These are phyloP conservation scores for Arrhamphus sclerolepis DNA, from an alignment of 2,797 vertebrate species.

Conservation along the genomic window DNA sequence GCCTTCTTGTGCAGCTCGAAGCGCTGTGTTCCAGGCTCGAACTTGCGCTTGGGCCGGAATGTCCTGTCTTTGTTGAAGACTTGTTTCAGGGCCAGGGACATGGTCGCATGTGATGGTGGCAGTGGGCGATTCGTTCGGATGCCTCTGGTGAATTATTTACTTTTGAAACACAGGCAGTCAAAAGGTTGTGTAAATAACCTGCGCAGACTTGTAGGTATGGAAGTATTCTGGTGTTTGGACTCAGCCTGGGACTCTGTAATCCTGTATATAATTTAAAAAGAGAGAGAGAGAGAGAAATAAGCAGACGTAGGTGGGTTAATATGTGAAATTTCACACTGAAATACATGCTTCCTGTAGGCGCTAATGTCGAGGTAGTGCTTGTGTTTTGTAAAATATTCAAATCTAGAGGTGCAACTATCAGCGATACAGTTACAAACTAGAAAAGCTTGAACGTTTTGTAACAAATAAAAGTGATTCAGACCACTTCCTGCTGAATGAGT, in stretches of 20 bases:
- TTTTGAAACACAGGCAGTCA: constrained; percentile 34
- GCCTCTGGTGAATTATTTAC: constrained; percentile 58
- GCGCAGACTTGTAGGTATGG: constrained; percentile 23
- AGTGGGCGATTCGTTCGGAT: constrained; percentile 22
- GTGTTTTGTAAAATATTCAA: too few species aligned
- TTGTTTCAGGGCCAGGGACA: constrained; percentile 92
- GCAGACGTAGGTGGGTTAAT: constrained; percentile 32
- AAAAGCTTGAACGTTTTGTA: too few species aligned
- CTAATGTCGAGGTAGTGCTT: too few species aligned
- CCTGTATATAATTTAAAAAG: constrained; percentile 34
- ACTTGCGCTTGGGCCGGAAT: constrained; percentile 97
- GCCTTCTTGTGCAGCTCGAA: constrained; percentile 97
- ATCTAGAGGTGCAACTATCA: too few species aligned
- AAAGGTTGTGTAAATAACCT: constrained; percentile 48
- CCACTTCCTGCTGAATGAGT: too few species aligned
- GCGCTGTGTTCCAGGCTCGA: constrained; percentile 94
- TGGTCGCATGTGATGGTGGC: constrained; percentile 63
- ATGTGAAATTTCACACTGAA: not conserved
- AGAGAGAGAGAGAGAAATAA: constrained; percentile 6
- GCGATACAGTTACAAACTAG: too few species aligned
- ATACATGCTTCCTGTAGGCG: not conserved
- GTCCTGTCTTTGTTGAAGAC: constrained; percentile 98
- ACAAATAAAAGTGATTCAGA: too few species aligned
- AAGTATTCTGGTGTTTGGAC: constrained; percentile 19
- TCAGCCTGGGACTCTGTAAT: constrained; percentile 23